Base-by-base conservation (phyloP, 1,140 invertebrate species). In the Leptopilina clavipes region DNA sequence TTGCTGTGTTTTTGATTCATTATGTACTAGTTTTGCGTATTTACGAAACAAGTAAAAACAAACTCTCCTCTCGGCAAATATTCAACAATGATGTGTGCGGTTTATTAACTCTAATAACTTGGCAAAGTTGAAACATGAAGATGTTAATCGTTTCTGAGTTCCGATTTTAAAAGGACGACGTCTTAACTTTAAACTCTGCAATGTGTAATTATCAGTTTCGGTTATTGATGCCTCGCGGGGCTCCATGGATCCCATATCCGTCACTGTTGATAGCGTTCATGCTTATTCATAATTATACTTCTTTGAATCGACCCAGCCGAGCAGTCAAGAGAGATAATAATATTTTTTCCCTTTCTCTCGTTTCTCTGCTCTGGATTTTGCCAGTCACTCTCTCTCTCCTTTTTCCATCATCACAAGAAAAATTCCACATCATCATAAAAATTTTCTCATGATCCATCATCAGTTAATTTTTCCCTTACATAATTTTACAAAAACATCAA, bases 211-310 rank as follows among this genome's bases (percentile, higher is more conserved):
- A 65, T 65, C 59, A 22, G 59, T 37, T 65, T 65, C 12, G 59
- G 59, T 65, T 65, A 65, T 65, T 65, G 59, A 65, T 65, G 59
- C 25, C 59, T 31, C 5, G 12, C 5, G 12, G 59, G 59, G 59
- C 22, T 14, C 25, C 59, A 65, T 25, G 59, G 25, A 65, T 65
- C 59, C 7, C 22, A 19, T 31, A 65, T 65, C 22, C 59, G 59
- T 37, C 59, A 65, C 59, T 65, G 59, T 65, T 65, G 59, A 65
- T 65, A 65, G 59, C 59, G 59, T 31, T 65, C 59, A 65, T 65
- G 19, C 59, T 65, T 65, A 65, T 65, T 65, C 59, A 65, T 65
- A 65, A 65, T 65, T 65, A 65, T 65, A 65, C 59, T 65, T 65
- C 59, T 65, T 31, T 65, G 59, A 65, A 65, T 37, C 59, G 59